Evolutionary conservation across 2,797 vertebrate genomes (phyloP), one percentile per base, ranked within the genome.

Genomic region (Manis pentadactyla): DNA sequence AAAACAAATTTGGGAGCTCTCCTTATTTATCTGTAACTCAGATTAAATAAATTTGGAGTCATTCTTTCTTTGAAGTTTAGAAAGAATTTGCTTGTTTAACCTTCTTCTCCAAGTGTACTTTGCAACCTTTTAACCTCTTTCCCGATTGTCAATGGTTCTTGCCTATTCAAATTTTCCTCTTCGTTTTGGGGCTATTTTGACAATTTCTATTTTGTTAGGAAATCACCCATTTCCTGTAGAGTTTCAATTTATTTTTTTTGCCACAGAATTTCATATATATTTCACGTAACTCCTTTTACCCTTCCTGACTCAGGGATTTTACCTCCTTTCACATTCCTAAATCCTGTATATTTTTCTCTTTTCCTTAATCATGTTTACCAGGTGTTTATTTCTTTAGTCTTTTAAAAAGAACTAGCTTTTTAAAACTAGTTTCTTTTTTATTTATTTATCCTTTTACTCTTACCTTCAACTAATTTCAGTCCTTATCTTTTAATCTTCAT

Each of bases 181-280:
- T 78, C 69, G 68, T 77, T 34, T 73, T 37, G 7, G 11, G 19
- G 46, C 27, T 27, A 86, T 37, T 64, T 11, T 57, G 88, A 31
- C 14, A 61, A 74, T 75, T 75, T 77, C n/a, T 59, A n/a, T 77
- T 59, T 89, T 68, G 59, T 89, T 89, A 66, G 49, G 57, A 93
- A 55, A 34, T 57, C 57, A 64, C 12, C 7, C 8, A 46, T 59
- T 82, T 74, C 59, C 37, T 64, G 8, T 17, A 51, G 57, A 29
- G 39, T 75, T 83, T 61, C 39, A 11, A 34, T 53, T 53, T 46
- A 9, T 18, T 37, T 31, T 68, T 68, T 85, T 23, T 19, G 57
- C 21, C 66, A 63, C 12, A 51, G 39, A 82, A 57, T 25, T 77
- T 7, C 2, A 21, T 9, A 17, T 0, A 1, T 53, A n/a, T 75